Conservation (phyloP, 2,888 invertebrate species). For the Agonopterix arenella region DNA sequence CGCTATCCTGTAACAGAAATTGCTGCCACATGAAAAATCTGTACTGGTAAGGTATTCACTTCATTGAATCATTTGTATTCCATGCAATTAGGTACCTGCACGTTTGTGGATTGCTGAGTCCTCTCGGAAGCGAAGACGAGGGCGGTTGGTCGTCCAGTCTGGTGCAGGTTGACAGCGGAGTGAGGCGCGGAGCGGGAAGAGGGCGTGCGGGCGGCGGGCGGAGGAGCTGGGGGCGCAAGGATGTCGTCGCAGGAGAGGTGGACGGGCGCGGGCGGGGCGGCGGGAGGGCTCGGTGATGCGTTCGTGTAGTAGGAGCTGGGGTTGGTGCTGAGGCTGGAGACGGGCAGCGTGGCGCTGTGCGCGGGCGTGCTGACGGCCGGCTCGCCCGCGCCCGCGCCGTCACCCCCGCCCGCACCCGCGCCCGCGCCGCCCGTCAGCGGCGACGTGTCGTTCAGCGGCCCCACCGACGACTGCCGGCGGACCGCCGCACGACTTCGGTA, state of each 20-base stretch:
- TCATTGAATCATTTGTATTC: too few relatives aligned
- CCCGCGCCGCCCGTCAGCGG: constrained; percentile 55
- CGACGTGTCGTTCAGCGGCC: constrained; percentile 75
- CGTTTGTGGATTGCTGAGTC: constrained; percentile 33
- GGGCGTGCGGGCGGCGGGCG: constrained; percentile 45
- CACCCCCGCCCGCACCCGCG: constrained; percentile 23
- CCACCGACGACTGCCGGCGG: constrained; percentile 79
- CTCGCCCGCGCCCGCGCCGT: constrained; percentile 39
- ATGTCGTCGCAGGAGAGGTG: constrained; percentile 70
- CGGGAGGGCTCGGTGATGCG: constrained; percentile 77
- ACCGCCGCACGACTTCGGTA: constrained; percentile 77
- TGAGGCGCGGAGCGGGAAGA: constrained; percentile 68
- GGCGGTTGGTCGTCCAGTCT: constrained; percentile 59
- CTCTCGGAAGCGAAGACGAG: constrained; percentile 48
- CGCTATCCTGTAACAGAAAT: constrained; percentile 43
- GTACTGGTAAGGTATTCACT: too few relatives aligned
- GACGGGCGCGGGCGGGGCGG: constrained; percentile 44
- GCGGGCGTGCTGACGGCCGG: constrained; percentile 65
- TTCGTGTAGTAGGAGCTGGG: constrained; percentile 79
- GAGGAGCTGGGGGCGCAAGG: constrained; percentile 48
- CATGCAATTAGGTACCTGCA: constrained; percentile 29
- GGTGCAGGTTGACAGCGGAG: constrained; percentile 65
- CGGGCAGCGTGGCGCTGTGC: constrained; percentile 70
- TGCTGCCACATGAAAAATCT: too few relatives aligned
- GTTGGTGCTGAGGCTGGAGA: constrained; percentile 72